These are phyloP conservation scores for Gymnogyps californianus DNA, from an alignment of 2,113 vertebrate species.

Conservation along the genomic window DNA sequence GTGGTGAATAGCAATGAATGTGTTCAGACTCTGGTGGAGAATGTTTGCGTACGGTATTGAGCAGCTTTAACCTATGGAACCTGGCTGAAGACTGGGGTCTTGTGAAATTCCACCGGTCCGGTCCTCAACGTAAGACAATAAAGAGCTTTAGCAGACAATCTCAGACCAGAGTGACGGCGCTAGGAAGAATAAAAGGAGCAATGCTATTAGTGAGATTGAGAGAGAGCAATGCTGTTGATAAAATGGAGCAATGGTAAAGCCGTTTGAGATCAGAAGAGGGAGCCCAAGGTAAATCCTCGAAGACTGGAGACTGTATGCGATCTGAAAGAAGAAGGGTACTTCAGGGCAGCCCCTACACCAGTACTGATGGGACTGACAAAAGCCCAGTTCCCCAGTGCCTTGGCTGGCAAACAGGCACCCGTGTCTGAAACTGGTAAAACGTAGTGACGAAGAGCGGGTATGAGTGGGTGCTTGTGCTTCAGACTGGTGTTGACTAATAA, in stretches of 20 bases:
- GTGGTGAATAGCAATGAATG: neutral
- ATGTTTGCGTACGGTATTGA: accelerated
- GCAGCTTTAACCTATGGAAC: neutral
- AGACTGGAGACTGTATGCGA: neutral
- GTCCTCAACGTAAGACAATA: neutral
- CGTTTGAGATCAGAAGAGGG: neutral
- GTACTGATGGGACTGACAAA: no score
- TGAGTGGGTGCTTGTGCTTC: neutral
- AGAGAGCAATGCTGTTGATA: neutral
- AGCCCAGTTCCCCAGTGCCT: neutral
- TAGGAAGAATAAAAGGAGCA: neutral
- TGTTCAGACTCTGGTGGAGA: neutral
- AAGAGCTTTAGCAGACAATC: neutral
- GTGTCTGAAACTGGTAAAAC: neutral
- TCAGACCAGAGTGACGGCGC: neutral
- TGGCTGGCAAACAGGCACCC: neutral
- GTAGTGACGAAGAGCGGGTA: accelerated
- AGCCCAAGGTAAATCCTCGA: neutral
- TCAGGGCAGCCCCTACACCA: neutral
- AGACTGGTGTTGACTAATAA: neutral
- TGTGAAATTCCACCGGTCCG: neutral
- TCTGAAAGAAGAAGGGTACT: neutral
- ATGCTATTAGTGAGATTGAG: neutral
- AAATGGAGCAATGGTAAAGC: neutral
- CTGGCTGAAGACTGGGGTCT: neutral